These are phyloP conservation scores for Bubo scandiacus DNA, from an alignment of 2,113 vertebrate species.

Conservation along the genomic window DNA sequence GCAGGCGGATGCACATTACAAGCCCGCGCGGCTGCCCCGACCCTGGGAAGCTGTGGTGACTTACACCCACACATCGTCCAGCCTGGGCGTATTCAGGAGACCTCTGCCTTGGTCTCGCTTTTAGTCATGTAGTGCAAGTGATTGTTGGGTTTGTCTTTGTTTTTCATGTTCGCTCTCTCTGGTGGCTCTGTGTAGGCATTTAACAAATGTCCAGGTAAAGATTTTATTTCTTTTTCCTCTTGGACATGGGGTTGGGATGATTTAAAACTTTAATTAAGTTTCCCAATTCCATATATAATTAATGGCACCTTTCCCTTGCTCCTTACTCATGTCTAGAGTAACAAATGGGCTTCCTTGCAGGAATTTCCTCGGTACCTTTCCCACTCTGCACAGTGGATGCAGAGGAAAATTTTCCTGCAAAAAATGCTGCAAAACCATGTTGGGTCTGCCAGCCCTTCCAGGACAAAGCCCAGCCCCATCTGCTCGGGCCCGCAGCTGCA, in stretches of 20 bases:
- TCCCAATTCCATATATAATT: background rate
- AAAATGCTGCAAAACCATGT: background rate
- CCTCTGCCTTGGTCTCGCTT: background rate
- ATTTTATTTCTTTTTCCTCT: background rate
- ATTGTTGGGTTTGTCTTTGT: background rate
- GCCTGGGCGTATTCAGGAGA: background rate
- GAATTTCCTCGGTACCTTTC: rapidly evolving
- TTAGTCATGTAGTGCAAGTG: background rate
- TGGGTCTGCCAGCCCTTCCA: too few relatives aligned
- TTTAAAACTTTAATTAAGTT: background rate
- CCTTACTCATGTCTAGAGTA: background rate
- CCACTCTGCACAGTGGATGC: rapidly evolving
- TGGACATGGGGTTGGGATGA: background rate
- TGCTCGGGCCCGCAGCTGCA: background rate
- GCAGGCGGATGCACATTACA: rapidly evolving
- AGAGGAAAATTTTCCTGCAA: background rate
- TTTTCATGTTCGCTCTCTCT: background rate
- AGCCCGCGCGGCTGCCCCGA: too few relatives aligned
- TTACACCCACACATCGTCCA: rapidly evolving
- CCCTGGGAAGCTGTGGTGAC: rapidly evolving
- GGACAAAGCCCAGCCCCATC: too few relatives aligned
- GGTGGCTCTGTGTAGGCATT: background rate
- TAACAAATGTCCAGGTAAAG: background rate
- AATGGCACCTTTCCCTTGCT: background rate
- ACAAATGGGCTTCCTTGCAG: background rate